phyloP scores from a whole-genome alignment of 64 coral and sea anemone genomes.

The Actinia equina region DNA sequence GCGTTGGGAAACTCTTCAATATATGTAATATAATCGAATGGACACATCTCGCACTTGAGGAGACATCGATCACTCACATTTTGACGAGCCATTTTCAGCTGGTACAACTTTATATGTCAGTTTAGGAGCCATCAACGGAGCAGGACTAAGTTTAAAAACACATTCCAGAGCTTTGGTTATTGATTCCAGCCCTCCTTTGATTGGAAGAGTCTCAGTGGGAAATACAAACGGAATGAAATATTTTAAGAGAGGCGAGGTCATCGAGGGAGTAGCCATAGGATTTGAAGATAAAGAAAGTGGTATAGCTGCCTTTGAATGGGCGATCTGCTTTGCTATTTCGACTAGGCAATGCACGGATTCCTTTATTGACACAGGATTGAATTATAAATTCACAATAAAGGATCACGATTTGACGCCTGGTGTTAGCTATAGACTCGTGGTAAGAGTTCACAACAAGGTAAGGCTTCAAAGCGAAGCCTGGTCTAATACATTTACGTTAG shows the following conservation, averaged over 20 bases:
- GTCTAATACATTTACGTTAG: conserved; percentile 46
- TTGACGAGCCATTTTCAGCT: conserved; percentile 29
- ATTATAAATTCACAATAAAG: neutral
- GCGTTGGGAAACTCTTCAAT: conserved; percentile 33
- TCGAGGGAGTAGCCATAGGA: conserved; percentile 35
- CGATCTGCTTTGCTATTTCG: conserved; percentile 12
- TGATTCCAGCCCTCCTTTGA: conserved; percentile 38
- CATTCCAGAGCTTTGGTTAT: conserved; percentile 35
- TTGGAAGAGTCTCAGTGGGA: conserved; percentile 27
- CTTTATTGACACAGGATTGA: conserved; percentile 46
- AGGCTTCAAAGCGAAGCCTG: conserved; percentile 28
- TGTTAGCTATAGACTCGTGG: conserved; percentile 38
- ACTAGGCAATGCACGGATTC: conserved; percentile 31
- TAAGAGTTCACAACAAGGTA: conserved; percentile 50
- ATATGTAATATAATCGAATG: conserved; percentile 61
- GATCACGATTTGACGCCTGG: conserved; percentile 45
- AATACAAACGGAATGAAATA: conserved; percentile 13
- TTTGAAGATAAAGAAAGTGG: conserved; percentile 59
- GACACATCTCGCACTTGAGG: conserved; percentile 21
- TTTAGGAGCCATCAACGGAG: conserved; percentile 52
- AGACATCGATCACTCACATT: neutral
- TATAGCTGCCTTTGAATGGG: conserved; percentile 50
- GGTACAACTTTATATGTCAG: conserved; percentile 44
- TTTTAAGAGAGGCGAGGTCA: neutral
- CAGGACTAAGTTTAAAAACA: conserved; percentile 7